Conservation (phyloP, 2,113 vertebrate genomes). For the Gambusia affinis region DNA sequence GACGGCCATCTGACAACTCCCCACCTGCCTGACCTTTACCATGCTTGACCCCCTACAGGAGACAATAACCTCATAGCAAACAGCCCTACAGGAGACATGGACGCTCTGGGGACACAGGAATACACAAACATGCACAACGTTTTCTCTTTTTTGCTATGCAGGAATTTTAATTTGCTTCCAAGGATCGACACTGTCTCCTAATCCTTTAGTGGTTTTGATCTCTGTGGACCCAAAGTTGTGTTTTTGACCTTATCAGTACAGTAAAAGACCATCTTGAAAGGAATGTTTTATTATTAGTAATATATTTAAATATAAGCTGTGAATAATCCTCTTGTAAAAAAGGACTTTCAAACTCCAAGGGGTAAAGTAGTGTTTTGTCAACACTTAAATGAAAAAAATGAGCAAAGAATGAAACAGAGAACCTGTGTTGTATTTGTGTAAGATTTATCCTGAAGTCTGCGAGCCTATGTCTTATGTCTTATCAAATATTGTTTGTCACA, state of each 20-base stretch:
- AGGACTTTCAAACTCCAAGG: background rate
- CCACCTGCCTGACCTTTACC: constrained; percentile 83
- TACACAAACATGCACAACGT: constrained; percentile 31
- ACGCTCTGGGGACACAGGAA: constrained; percentile 35
- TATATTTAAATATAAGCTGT: background rate
- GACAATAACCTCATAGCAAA: constrained; percentile 73
- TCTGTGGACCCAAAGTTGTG: background rate
- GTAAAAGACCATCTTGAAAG: background rate
- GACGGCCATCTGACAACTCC: constrained; percentile 76
- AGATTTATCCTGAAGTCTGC: background rate
- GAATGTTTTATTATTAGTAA: background rate
- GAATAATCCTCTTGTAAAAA: background rate
- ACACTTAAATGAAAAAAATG: background rate
- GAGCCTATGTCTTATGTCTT: too few species aligned
- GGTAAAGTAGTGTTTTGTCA: background rate
- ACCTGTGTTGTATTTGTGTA: background rate
- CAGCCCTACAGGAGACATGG: constrained; percentile 64
- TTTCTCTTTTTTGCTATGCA: background rate
- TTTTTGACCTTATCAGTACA: too few species aligned
- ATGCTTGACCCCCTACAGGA: constrained; percentile 77
- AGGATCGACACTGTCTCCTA: background rate
- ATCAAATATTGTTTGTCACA: too few species aligned
- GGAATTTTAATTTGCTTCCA: background rate
- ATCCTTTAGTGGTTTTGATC: background rate
- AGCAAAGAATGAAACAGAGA: background rate